Percentiles rank a stretch among this genome's conserved stretches.
These are phyloP conservation scores for Phocoena phocoena DNA, from an alignment of 2,113 vertebrate species.

Conservation along the genomic window DNA sequence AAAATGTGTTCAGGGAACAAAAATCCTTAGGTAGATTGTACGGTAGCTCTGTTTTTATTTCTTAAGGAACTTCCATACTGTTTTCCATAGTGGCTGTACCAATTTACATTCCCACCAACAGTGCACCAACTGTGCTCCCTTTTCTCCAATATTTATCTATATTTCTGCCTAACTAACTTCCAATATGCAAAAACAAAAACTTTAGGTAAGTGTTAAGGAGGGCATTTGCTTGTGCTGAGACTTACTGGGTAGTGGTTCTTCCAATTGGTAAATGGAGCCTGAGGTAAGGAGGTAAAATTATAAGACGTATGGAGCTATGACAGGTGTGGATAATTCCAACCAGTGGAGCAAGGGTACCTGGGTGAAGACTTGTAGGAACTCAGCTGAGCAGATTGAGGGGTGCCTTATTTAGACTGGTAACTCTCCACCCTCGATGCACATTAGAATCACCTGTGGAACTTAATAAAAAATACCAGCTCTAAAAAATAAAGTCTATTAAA, in stretches of 20 bases:
- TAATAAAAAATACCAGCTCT: background rate
- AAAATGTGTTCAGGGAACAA: background rate
- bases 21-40: background rate
- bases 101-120: background rate
- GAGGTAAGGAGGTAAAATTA: background rate
- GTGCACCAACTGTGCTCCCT: background rate
- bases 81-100: background rate
- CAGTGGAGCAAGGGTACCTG: background rate
- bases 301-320: background rate
- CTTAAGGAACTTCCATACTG: background rate
- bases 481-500: background rate
- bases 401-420: background rate
- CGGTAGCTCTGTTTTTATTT: background rate
- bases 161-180: background rate
- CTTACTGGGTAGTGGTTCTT: background rate
- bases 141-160: background rate
- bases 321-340: background rate
- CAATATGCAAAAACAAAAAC: background rate
- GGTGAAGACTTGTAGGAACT: background rate
- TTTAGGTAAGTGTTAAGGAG: background rate
- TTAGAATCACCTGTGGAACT: background rate
- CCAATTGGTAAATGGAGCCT: background rate
- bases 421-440: background rate
- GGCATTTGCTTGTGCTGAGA: background rate
- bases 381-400: background rate